Conservation (phyloP, 2,797 vertebrate species). For the Alauda arvensis region DNA sequence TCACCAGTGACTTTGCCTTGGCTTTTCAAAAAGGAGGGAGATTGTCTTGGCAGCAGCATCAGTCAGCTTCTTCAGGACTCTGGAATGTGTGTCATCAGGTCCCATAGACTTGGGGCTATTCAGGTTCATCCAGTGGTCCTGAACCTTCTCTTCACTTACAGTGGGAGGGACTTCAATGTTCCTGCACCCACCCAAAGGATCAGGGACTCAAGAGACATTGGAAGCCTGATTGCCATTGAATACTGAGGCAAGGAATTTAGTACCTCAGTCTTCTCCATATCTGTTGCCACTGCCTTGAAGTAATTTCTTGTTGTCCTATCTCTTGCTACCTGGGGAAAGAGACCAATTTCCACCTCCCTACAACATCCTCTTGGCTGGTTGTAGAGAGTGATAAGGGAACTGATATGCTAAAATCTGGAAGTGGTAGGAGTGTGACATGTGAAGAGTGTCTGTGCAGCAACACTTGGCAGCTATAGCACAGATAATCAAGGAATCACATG, state of each 20-base stretch:
- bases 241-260: background rate
- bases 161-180: background rate
- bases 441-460: background rate
- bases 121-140: background rate
- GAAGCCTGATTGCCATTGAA: background rate
- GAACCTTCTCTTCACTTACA: background rate
- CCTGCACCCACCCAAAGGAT: background rate
- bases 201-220: background rate
- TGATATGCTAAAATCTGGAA: background rate
- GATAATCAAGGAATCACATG: background rate
- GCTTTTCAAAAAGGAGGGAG: background rate
- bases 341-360: background rate
- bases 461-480: background rate
- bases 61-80: background rate
- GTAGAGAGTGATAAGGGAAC: background rate
- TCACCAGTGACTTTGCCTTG: background rate
- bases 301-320: background rate
- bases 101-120: background rate
- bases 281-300: background rate
- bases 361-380: background rate
- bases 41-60: background rate
- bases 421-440: background rate
- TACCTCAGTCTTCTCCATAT: background rate
- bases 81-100: background rate
- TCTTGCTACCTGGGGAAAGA: background rate